Evolutionary conservation across 2,888 invertebrate species (phyloP), one percentile per base, ranked within the genome.

Genomic region (Tiphia femorata): DNA sequence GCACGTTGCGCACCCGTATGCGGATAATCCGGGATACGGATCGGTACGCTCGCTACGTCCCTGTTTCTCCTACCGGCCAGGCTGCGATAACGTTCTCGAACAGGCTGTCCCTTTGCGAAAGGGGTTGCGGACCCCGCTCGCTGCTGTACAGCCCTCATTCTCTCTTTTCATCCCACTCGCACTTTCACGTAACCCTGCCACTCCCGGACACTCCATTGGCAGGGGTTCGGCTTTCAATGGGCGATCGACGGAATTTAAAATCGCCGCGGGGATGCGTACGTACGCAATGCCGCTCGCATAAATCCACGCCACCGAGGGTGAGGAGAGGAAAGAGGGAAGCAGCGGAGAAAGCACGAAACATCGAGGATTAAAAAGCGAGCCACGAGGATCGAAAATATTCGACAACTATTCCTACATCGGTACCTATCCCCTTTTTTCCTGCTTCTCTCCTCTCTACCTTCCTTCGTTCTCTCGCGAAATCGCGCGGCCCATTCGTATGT

Each of bases 161-260:
- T n/a, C n/a, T n/a, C n/a, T n/a, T n/a, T n/a, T n/a, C n/a, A n/a
- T n/a, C n/a, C n/a, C n/a, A n/a, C n/a, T n/a, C n/a, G n/a, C n/a
- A n/a, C n/a, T n/a, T n/a, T n/a, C n/a, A n/a, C n/a, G n/a, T n/a
- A n/a, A n/a, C n/a, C n/a, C n/a, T n/a, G n/a, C n/a, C n/a, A n/a
- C n/a, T n/a, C n/a, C n/a, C n/a, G n/a, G n/a, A n/a, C n/a, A n/a
- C n/a, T n/a, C n/a, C 25, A 25, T 25, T 5, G 25, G 25, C 8
- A 25, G 25, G 25, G 25, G 40, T 19, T 19, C 19, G 12, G 40
- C 40, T 55, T 57, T 54, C 61, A 41, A 35, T 44, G 55, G 59
- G 25, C 49, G 49, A 55, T 66, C 67, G 62, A 46, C 42, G 43
- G 57, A 66, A 67, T 70, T 70, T 61, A 47, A 47, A 58, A 61